Base-by-base conservation (phyloP, 2,888 invertebrate genomes). In the Griposia aprilina region DNA sequence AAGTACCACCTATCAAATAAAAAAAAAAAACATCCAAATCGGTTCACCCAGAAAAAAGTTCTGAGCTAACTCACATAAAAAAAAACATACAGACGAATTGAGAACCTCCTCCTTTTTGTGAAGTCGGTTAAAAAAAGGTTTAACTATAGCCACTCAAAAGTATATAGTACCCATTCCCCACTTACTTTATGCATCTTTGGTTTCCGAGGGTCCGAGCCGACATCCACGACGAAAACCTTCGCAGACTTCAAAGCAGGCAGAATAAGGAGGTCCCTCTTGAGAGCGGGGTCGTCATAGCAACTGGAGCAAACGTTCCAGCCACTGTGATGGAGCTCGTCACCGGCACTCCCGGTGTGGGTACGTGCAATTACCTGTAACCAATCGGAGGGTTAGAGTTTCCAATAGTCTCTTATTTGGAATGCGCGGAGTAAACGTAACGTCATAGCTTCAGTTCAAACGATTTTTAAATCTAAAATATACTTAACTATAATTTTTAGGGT, bases 251-350 rank as follows among this genome's bases (percentile, higher is more conserved):
- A 92, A 72, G 98, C 97, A 0, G 99, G 99, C 81, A 99, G 93
- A 11, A 99, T 97, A 59, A 99, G 95, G 65, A 98, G 98, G 93
- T 99, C 97, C 41, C 99, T 97, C 78, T 97, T 97, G 10, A 97
- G 95, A 0, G 96, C 93, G 0, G 95, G 93, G 86, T 94, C 94
- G 72, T 95, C 94, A 93, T 98, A 97, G 93, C 99, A 99, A 94
- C 99, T 99, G 87, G 99, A 99, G 93, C 99, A 99, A 0, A 99
- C 98, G 93, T 99, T 99, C 99, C 99, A 99, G 0, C 99, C 99
- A 63, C 98, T 98, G 93, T 99, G 99, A 93, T 99, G 99, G 0
- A 99, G 95, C 93, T 99, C 99, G 91, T 99, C 99, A 0, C 98
- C 98, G 7, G 97, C 94, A 82, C 98, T 94, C 15, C 98, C 98